Evolutionary conservation across 2,113 vertebrate genomes (phyloP), one percentile per base, ranked within the genome.

Genomic region (Tachycineta bicolor): DNA sequence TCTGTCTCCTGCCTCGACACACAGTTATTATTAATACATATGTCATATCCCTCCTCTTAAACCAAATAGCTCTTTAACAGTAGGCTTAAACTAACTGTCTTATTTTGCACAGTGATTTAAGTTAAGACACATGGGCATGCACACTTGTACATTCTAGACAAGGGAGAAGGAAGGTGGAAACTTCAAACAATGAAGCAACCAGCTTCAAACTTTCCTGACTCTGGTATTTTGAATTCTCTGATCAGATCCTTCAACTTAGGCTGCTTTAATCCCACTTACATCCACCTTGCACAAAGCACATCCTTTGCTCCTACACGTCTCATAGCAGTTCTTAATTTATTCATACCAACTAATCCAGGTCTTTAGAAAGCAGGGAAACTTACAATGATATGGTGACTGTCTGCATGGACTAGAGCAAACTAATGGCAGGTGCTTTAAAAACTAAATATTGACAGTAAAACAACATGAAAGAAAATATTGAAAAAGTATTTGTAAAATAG

Each of bases 401-500:
- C 88, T 64, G 25, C 39, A 44, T 5, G 17, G 28, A 60, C 29
- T 70, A 77, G 37, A 89, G n/a, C 33, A 75, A 90, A 70, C 14
- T 49, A 55, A 18, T 56, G 25, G n/a, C 23, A 95, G 43, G 31
- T 50, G 24, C 4, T 53, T 92, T 77, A 31, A 65, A 69, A 28
- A 50, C 6, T 49, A 43, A 67, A 34, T 67, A 70, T 21, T 55
- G 55, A 76, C 41, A 60, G 56, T 87, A 83, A 89, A 96, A 81
- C 46, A 37, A 77, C 58, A 96, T 8, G 41, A 87, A 93, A 60
- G 81, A 87, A 81, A 93, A 83, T n/a, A 86, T 2, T 60, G 58
- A 97, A 91, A 71, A 97, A 96, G 89, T 97, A 28, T 96, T 97
- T 94, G 97, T 97, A 98, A 98, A 98, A 96, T 95, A 94, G 95